Evolutionary conservation across 1,140 invertebrate genomes (phyloP).

Genomic region (Myzus persicae): DNA sequence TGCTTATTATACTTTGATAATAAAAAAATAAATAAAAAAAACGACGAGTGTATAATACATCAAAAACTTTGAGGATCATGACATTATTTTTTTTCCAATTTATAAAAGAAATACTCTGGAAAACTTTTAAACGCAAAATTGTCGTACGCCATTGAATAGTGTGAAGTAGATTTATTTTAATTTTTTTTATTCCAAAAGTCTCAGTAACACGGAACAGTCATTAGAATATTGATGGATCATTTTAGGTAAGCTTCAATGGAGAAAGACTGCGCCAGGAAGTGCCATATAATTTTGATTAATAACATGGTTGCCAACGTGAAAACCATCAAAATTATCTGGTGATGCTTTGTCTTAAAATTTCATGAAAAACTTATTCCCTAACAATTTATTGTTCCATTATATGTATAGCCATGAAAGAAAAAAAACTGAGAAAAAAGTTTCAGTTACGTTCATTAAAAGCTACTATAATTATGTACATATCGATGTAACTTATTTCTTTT

Average conservation of each 20-base stretch:
- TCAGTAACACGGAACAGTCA: background rate
- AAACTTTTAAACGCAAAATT: background rate
- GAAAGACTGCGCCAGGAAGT: background rate
- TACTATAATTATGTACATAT: background rate
- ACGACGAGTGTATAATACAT: background rate
- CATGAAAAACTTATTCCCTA: background rate
- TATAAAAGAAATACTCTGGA: background rate
- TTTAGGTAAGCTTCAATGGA: background rate
- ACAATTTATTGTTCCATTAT: background rate
- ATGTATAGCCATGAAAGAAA: background rate
- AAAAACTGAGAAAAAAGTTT: background rate
- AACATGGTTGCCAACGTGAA: background rate
- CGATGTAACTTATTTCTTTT: background rate
- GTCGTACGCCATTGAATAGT: background rate
- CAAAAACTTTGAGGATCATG: conserved; percentile 28
- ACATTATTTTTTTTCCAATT: background rate
- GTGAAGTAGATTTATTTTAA: background rate
- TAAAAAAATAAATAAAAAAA: background rate
- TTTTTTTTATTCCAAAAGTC: background rate
- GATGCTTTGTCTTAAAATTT: background rate
- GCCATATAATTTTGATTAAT: conserved; percentile 30
- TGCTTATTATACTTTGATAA: background rate
- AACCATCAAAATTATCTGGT: background rate
- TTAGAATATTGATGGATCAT: conserved; percentile 34
- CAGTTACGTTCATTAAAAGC: conserved; percentile 2